phyloP scores from a whole-genome alignment of 2,113 vertebrate genomes.

The Tyto alba region DNA sequence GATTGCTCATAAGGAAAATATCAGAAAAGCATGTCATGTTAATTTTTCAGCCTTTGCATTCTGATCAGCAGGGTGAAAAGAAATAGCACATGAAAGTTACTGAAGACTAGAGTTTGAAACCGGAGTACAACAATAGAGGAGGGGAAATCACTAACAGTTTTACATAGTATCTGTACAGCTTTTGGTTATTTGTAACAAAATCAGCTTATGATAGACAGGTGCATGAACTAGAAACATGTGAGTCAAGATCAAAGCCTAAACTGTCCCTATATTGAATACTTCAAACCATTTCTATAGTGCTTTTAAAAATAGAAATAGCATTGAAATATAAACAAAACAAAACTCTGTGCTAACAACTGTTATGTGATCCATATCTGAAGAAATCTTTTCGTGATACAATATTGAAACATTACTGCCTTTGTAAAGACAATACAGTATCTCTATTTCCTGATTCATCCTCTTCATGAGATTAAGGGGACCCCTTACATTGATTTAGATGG shows the following conservation, averaged over 20 bases:
- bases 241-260: not conserved
- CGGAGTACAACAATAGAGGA: not conserved
- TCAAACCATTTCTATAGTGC: not conserved
- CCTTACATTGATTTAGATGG: not conserved
- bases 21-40: not conserved
- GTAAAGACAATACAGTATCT: not conserved
- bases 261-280: not conserved
- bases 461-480: not conserved
- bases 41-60: not conserved
- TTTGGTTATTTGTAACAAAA: conserved; percentile 22
- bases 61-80: not conserved
- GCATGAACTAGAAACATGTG: not conserved
- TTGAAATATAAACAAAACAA: not conserved
- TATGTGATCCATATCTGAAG: not conserved
- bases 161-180: not conserved
- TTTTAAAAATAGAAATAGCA: not conserved
- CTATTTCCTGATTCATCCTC: not conserved
- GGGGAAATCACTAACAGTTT: not conserved
- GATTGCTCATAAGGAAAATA: not conserved
- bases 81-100: not conserved
- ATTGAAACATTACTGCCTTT: not conserved
- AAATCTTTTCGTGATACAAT: not conserved
- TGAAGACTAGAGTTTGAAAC: not conserved
- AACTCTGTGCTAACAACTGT: not conserved
- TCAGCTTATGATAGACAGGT: not conserved